Evolutionary conservation across 2,113 vertebrate genomes (phyloP), one percentile per base, ranked within the genome.

Genomic region (western clawed frog (Xenopus tropicalis)): DNA sequence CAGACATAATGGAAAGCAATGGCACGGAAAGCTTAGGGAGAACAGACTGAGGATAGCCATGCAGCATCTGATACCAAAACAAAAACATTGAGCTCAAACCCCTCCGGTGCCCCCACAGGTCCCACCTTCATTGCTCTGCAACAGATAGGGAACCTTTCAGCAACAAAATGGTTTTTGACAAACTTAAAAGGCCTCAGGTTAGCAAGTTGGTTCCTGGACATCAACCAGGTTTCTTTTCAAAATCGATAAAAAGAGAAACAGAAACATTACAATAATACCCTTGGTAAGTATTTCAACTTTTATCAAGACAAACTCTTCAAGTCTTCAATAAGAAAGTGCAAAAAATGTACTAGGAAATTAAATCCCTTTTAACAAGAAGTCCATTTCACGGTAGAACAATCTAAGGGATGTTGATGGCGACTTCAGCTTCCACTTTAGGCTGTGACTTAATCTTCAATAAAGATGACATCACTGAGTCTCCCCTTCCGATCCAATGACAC

Each of bases 251-350:
- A 77, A 74, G 63, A 81, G 48, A 52, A 56, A 70, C 59, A 23
- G 1, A 61, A 78, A 78, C 48, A 81, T 77, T 1, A 54, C 1
- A 23, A 4, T 22, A 61, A 54, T 24, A 72, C 61, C 82, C 81
- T 48, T 66, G 70, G 13, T 1, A 13, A 21, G 44, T 79, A 79
- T 61, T 77, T 80, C 84, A 80, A 72, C 58, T 68, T 78, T 82
- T 14, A 73, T 81, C 83, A 79, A 80, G 80, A 83, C 79, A 78
- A 83, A 87, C 75, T 51, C 78, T 87, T 86, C 85, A 79, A 85
- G 85, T 90, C 87, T 86, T 87, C 86, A 44, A 80, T 78, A 83
- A 86, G 84, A 89, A 90, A 88, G 89, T 89, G 89, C 88, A 87
- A 89, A 87, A 84, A 85, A 85, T 80, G 81, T 82, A 90, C 81